Evolutionary conservation across 2,113 vertebrate genomes (phyloP), one percentile per base, ranked within the genome.

Genomic region (Redunca redunca): DNA sequence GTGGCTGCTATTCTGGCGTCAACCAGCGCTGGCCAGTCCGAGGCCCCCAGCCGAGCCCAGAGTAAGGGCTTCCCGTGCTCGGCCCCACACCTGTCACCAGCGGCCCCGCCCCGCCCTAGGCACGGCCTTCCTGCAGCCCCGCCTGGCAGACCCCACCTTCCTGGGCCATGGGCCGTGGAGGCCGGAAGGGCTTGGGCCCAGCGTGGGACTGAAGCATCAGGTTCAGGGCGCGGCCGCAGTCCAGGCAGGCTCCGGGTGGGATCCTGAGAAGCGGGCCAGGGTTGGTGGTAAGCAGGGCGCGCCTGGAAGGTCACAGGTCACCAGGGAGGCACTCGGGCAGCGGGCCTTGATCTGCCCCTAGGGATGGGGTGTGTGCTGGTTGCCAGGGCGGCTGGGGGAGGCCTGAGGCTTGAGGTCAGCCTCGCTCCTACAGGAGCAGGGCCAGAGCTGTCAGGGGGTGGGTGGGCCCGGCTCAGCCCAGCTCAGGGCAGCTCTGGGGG

Each of bases 61-160:
- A 26, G 40, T 7, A 26, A 15, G 40, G 40, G 25, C 40, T 26
- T 77, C 13, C 40, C 1, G 1, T 2, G 40, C 40, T 26, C 1
- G 6, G 40, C 23, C 23, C 74, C 6, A 28, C 7, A 9, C 13
- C 25, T 7, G 4, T 7, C 74, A 16, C 14, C 40, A 28, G 74
- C 0, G 0, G 74, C 74, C 74, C 14, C 1, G 14, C 25, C 74
- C 15, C 0, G 2, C 4, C 17, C 64, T 21, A n/a, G 15, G 28
- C 43, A 30, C 0, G 28, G 48, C 28, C 78, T 81, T 5, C 8
- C 2, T 0, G 1, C 9, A 50, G 28, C 26, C 16, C 16, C 1
- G 5, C 78, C 30, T 12, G 30, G 48, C 5, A 26, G 43, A 28
- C 19, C 60, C 48, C 13, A 7, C 7, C 13, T 71, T 23, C 50